phyloP scores from a whole-genome alignment of 2,113 vertebrate species.

The Rhinichthys klamathensis region DNA sequence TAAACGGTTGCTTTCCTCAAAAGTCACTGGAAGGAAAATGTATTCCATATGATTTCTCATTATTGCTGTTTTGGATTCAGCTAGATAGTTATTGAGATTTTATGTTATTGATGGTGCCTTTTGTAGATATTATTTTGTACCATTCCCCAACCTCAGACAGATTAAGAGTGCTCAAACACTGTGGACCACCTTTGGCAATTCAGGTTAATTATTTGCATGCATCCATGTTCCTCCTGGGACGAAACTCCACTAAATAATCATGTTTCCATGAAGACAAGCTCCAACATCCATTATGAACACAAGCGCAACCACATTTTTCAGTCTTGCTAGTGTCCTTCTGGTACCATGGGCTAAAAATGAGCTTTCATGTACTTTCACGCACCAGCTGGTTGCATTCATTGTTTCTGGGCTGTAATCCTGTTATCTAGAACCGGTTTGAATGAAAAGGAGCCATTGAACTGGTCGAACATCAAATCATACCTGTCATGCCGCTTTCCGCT shows the following conservation, averaged over 20 bases:
- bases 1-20: not conserved
- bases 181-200: not conserved
- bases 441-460: not conserved
- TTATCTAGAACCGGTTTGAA: conserved; percentile 16
- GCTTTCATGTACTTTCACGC: conserved; percentile 3
- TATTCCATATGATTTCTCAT: not conserved
- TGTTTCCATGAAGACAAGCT: conserved; percentile 41
- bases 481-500: not conserved
- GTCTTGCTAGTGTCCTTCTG: not conserved
- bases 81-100: not conserved
- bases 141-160: not conserved
- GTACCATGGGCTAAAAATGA: conserved; percentile 32
- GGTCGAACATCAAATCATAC: not conserved
- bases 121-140: not conserved
- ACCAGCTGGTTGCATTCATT: not conserved
- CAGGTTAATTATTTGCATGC: conserved; percentile 10
- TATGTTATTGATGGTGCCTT: not conserved
- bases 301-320: not conserved
- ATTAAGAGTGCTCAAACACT: not conserved
- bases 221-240: not conserved
- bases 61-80: not conserved
- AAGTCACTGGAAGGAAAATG: not conserved
- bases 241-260: conserved; percentile 14
- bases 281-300: not conserved
- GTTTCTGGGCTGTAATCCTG: conserved; percentile 27